Evolutionary conservation across 2,113 vertebrate species (phyloP).

Genomic region (Nipponia nippon): DNA sequence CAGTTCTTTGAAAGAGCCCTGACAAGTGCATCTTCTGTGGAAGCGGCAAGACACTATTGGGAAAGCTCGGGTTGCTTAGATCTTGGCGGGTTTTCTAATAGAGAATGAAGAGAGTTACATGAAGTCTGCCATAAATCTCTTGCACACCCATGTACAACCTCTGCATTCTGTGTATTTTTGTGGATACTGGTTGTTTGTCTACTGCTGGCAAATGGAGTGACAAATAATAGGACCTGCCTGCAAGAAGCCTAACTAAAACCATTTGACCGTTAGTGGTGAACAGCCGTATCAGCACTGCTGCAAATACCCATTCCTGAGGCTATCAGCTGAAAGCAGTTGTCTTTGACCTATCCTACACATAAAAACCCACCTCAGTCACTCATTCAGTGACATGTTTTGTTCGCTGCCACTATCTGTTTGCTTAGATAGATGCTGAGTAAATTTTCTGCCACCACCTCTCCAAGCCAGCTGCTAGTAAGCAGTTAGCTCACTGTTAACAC

Average conservation of each 20-base stretch:
- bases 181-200: background rate
- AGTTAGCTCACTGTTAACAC: background rate
- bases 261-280: background rate
- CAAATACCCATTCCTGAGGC: background rate
- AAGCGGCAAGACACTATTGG: background rate
- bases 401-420: background rate
- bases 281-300: background rate
- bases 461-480: background rate
- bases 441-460: background rate
- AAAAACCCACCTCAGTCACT: background rate
- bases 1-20: background rate
- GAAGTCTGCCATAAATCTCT: background rate
- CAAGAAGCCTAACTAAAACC: background rate
- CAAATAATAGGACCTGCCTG: background rate
- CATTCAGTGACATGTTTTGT: background rate
- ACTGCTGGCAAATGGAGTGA: background rate
- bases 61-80: background rate
- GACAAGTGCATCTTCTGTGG: background rate
- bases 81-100: background rate
- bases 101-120: background rate
- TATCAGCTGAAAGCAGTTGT: background rate
- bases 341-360: background rate
- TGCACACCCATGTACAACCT: background rate
- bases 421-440: background rate
- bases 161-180: background rate